Base-by-base conservation (phyloP, 2,888 invertebrate genomes). In the Chironomus riparius region DNA sequence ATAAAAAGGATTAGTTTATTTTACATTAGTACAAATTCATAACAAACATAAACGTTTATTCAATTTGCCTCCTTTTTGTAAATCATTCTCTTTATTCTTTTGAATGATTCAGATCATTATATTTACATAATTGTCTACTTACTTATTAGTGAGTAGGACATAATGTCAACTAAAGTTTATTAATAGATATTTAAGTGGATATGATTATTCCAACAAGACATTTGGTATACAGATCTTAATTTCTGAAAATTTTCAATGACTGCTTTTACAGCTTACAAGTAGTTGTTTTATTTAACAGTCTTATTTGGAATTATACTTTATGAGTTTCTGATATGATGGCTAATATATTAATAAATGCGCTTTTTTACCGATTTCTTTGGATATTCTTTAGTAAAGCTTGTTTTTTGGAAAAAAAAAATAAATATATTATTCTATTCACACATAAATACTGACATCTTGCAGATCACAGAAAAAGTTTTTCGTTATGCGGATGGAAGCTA, bases 401-500 rank as follows among this genome's bases (percentile, higher is more conserved):
- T 38, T 56, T 56, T 15, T 18, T 56, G 56, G 50, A 50, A 50
- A 13, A n/a, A n/a, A 50, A 50, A 15, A 50, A 56, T 56, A 15
- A 18, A 18, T 56, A 18, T 56, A 5, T 56, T 56, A 56, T 56
- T 56, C 56, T 56, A 18, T 56, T 56, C 56, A 56, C 56, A 56
- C 56, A 56, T 56, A 56, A 56, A 56, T 56, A 56, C 18, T 50
- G 38, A 38, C 38, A 38, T 50, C 56, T 56, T 18, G 56, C 56
- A 56, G 15, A 6, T 56, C 56, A 3, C 4, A 56, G 56, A 56
- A 15, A 56, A 56, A 15, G 15, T 56, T 56, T 15, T 56, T 56
- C 56, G n/a, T 56, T 56, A 56, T 56, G 56, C 65, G 24, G 65
- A 24, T 65, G 50, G 56, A 70, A 72, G 56, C 72, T 72, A 7